Percentiles rank a stretch among this genome's conserved stretches.
Conservation (phyloP, 1,140 invertebrate genomes). For the Chlorops oryzae region DNA sequence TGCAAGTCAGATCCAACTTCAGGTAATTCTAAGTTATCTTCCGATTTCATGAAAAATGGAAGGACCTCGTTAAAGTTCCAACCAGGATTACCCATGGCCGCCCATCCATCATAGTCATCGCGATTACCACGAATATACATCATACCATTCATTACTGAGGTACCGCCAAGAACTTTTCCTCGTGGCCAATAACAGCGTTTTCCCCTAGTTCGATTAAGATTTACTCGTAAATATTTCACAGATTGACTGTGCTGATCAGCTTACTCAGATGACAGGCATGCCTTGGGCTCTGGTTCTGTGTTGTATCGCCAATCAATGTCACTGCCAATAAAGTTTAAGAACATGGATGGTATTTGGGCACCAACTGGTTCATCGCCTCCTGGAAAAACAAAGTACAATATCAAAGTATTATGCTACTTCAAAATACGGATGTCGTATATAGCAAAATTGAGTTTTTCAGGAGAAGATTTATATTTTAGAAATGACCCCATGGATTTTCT, state of each 20-base stretch:
- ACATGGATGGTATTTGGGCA: slow-evolving; percentile 77
- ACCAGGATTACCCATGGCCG: slow-evolving; percentile 72
- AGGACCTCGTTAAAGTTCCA: slow-evolving; percentile 88
- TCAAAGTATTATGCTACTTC: too few relatives aligned
- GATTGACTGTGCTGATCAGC: too few relatives aligned
- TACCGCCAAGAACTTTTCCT: slow-evolving; percentile 85
- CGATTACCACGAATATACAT: slow-evolving; percentile 90
- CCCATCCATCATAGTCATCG: slow-evolving; percentile 89
- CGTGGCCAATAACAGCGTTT: slow-evolving; percentile 74
- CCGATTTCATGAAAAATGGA: slow-evolving; percentile 81
- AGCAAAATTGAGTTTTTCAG: too few relatives aligned
- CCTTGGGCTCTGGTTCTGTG: slow-evolving; percentile 78
- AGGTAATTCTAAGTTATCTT: slow-evolving; percentile 73
- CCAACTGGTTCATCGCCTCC: slow-evolving; percentile 74
- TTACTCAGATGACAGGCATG: slow-evolving; percentile 72
- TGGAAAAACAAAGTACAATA: slow-evolving; percentile 51
- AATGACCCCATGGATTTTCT: too few relatives aligned
- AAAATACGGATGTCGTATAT: too few relatives aligned
- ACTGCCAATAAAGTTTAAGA: slow-evolving; percentile 73
- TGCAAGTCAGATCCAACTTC: slow-evolving; percentile 71
- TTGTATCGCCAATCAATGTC: slow-evolving; percentile 82
- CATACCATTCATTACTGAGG: slow-evolving; percentile 94
- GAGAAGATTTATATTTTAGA: too few relatives aligned
- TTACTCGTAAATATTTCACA: too few relatives aligned
- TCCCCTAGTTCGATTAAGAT: too few relatives aligned